Base-by-base conservation (phyloP, 2,113 vertebrate species). In the Engraulis encrasicolus region DNA sequence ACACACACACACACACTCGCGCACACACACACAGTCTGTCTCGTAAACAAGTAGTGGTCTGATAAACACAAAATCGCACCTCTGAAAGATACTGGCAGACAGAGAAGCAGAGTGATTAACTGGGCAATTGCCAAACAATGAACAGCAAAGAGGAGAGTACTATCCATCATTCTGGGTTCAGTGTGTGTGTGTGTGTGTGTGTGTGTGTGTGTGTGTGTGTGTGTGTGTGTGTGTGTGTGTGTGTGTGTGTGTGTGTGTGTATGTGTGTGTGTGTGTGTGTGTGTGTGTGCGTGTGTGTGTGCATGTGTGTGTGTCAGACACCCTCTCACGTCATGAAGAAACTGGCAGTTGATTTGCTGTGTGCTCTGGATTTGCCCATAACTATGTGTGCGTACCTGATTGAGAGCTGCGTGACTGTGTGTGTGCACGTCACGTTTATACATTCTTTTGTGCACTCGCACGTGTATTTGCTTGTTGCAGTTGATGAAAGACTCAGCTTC, bases 221-320 rank as follows among this genome's bases (percentile, higher is more conserved):
- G 34, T 84, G 54, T 50, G 40, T 45, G 54, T 31, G 58, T 66
- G 58, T 31, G 58, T 66, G 58, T 66, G 58, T 31, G 58, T 66
- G 2, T 66, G 58, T 66, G 58, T 17, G 17, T 20, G 52, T 54
- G 52, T 20, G 17, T 54, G 17, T 54, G 1, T 20, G 19, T 54
- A 19, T 54, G 17, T 52, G 7, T 66, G 58, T 66, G n/a, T 66
- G 58, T 66, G 4, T 31, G 58, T 66, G 6, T 31, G 58, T 12
- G 58, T n/a, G 23, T 31, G 27, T 66, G 23, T 66, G 61, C 31
- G 14, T 66, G 23, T 66, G 61, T 34, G 27, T 71, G 9, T 31
- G 23, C 14, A 11, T 66, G 58, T 23, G 1, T 27, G 23, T 23
- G n/a, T 66, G 58, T 66, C n/a, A n/a, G n/a, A n/a, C n/a, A n/a